Base-by-base conservation (phyloP, 2,888 invertebrate genomes). In the Pristionchus arcanus region DNA sequence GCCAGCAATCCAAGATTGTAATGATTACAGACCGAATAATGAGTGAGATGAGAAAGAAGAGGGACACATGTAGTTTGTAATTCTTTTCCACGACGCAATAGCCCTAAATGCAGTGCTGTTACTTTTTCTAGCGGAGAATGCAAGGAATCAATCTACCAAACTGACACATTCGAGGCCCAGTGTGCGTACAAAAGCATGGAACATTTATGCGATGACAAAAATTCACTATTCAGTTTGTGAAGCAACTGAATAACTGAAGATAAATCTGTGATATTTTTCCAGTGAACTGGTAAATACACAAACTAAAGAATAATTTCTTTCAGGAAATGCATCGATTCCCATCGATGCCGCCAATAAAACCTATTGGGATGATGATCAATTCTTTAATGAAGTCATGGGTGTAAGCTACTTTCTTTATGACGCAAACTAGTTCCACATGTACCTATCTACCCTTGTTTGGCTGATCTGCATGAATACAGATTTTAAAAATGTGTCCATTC, bases 311-410 rank as follows among this genome's bases (percentile, higher is more conserved):
- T 7, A 49, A 49, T 49, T 3, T 7, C 34, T 28, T 77, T 1
- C 42, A 81, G 53, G 81, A 49, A 53, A 49, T 19, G 15, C 16
- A 19, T 42, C 49, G 11, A 81, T 53, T 19, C 81, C 81, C 25
- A 81, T 81, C 28, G 21, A 53, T 11, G 31, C 19, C 13, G 42
- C 21, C 42, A 42, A 42, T 13, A 19, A 4, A 4, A 28, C 28
- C 28, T 81, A 16, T 28, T 85, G 84, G 84, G n/a, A 25, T 19
- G 84, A 85, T 11, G 84, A 85, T 13, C 42, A 53, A 21, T 87
- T 87, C 87, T 31, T 87, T 31, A 42, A 87, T 68, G 19, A 66
- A 28, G 84, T 85, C 59, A 85, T 85, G 84, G 83, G 55, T 25
- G 83, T 83, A 53, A 25, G 83, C 28, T 13, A 83, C 28, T 55